Evolutionary conservation across 2,888 invertebrate genomes (phyloP).

Genomic region (Agrypnus murinus): DNA sequence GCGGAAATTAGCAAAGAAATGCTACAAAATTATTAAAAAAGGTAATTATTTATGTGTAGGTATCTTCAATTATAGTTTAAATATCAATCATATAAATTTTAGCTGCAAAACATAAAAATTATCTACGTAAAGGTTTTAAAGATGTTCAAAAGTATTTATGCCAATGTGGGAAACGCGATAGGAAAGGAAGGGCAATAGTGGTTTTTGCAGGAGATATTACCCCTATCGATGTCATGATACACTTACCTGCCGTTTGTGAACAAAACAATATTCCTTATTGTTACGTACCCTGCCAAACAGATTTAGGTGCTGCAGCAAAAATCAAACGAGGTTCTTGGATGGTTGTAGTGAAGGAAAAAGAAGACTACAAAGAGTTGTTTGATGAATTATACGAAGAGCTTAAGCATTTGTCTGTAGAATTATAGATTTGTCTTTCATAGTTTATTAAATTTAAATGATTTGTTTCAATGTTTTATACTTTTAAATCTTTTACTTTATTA

Average conservation of each 20-base stretch:
- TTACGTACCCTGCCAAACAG: slow-evolving; percentile 92
- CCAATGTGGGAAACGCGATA: too few relatives aligned
- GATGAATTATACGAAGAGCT: slow-evolving; percentile 87
- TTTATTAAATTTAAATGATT: too few relatives aligned
- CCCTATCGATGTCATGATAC: slow-evolving; percentile 97
- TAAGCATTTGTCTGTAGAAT: slow-evolving; percentile 79
- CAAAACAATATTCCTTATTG: slow-evolving; percentile 94
- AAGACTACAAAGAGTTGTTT: too few relatives aligned
- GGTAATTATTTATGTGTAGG: slow-evolving; percentile 67
- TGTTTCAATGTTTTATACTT: too few relatives aligned
- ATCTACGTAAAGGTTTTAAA: slow-evolving; percentile 89
- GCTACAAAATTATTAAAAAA: too few relatives aligned
- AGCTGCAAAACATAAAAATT: slow-evolving; percentile 88
- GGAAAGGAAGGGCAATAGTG: slow-evolving; percentile 94
- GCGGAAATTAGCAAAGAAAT: slow-evolving; percentile 92
- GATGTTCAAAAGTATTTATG: slow-evolving; percentile 95
- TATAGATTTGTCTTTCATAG: too few relatives aligned
- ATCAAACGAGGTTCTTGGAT: too few relatives aligned
- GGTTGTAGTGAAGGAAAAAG: slow-evolving; percentile 90
- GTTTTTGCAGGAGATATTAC: slow-evolving; percentile 97
- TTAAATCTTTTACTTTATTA: too few relatives aligned
- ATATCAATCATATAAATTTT: slow-evolving; percentile 35
- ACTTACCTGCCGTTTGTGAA: slow-evolving; percentile 96
- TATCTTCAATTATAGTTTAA: neutral
- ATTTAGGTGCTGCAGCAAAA: too few relatives aligned